These are phyloP conservation scores for Dasyurus viverrinus DNA, from an alignment of 2,113 vertebrate genomes.

Conservation along the genomic window DNA sequence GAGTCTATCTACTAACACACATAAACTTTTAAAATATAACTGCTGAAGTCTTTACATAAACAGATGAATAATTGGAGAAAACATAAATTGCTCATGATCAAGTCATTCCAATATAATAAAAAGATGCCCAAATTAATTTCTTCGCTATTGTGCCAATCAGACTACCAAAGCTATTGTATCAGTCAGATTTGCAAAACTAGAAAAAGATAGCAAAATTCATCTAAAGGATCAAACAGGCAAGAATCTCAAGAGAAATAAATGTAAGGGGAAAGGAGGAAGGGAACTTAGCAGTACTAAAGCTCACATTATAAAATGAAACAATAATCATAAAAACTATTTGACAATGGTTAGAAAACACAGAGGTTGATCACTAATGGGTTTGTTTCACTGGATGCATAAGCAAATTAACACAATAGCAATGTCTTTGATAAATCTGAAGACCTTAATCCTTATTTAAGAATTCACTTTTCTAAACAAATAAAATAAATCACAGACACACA, in stretches of 20 bases:
- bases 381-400: background rate
- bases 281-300: background rate
- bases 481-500: background rate
- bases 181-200: background rate
- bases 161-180: background rate
- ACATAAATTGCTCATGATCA: background rate
- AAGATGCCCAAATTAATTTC: background rate
- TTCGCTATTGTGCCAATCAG: background rate
- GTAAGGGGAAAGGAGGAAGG: background rate
- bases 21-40: background rate
- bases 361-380: background rate
- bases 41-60: background rate
- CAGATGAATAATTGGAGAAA: background rate
- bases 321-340: background rate
- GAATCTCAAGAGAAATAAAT: background rate
- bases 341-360: background rate
- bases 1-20: background rate
- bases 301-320: background rate
- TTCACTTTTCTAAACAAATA: background rate
- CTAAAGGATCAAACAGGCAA: background rate
- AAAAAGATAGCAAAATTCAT: background rate
- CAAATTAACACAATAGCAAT: background rate
- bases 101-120: background rate
- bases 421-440: background rate
- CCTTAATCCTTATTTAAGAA: background rate